Evolutionary conservation across 2,113 vertebrate species (phyloP), one percentile per base, ranked within the genome.

Genomic region (Ctenomys sociabilis): DNA sequence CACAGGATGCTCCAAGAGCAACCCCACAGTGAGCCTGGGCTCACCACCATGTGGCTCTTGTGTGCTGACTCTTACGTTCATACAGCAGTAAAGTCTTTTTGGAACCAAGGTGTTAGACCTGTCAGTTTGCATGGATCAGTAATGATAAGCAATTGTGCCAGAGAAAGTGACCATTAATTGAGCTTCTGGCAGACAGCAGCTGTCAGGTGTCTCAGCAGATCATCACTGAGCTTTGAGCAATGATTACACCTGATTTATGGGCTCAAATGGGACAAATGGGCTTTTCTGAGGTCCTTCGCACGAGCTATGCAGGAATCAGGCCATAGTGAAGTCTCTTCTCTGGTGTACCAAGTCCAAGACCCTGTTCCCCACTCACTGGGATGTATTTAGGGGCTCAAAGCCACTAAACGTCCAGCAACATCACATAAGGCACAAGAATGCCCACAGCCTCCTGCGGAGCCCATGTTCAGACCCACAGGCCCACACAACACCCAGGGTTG

Each of bases 401-500:
- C 12, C 35, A 22, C 2, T 0, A 1, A 1, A 37, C 0, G 8
- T 1, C 28, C 28, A 14, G 22, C 61, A 26, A 24, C 3, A 1
- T 54, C n/a, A 24, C 26, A 7, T 0, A 21, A 1, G 40, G 54
- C 7, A 5, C 19, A 32, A 0, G 5, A 66, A 28, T 61, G 28
- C 5, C 19, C 9, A 49, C 43, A 43, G 22, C 54, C 40, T n/a
- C 37, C 40, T 14, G 3, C 1, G 30, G 40, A 77, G 68, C 19
- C 19, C 61, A 2, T 7, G 1, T 37, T 35, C 22, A 81, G 37
- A 70, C 49, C 10, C 35, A 1, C 8, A 13, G 28, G n/a, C 30
- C 19, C 30, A 77, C 26, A 86, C n/a, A 78, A n/a, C 19, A 24
- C 11, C 8, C 17, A 24, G 13, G 26, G 59, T 54, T 9, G 9